Base-by-base conservation (phyloP, 2,113 vertebrate genomes). In the Tor tambroides region DNA sequence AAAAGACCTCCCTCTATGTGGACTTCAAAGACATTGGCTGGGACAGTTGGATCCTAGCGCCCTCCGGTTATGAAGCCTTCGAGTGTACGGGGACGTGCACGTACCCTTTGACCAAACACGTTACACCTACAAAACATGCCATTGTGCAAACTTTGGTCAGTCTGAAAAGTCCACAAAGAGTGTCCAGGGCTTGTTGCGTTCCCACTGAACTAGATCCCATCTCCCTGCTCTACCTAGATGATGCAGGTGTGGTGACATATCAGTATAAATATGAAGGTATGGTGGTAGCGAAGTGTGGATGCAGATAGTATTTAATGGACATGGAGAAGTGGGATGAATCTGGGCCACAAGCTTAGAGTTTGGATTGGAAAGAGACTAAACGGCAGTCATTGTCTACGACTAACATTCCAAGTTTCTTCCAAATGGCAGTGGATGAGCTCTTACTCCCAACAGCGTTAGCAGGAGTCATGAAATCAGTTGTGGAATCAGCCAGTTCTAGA, bases 11-110 rank as follows among this genome's bases (percentile, higher is more conserved):
- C 0, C 95, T 99, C 54, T 98, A 96, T 26, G 97, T 99, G 0
- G 97, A 99, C 90, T 99, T 99, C 94, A 99, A 99, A 90, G 98
- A 99, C 86, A 99, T 99, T 0, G 98, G 98, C 11, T 99, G 98
- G 98, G 97, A 99, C 90, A 98, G 96, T 54, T 99, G 98, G 98
- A 98, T 99, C 92, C 96, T 99, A 0, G 98, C 98, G 0, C 98
- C 98, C 0, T 89, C 94, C 0, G 96, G 97, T 5, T 99, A 99
- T 0, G 98, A 99, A 81, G 98, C 98, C 4, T 99, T 95, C 0
- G 97, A 99, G 90, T 99, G 98, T 85, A 94, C 95, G 0, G 98
- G 98, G 0, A 91, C 95, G 41, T 99, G 98, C 1, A 94, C 95
- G 56, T 99, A 97, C 85, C 98, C 98, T 0, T 87, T 99, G 83